Percentiles rank a stretch among this genome's conserved stretches.
These are phyloP conservation scores for Xiphias gladius DNA, from an alignment of 2,113 vertebrate genomes.

Conservation along the genomic window DNA sequence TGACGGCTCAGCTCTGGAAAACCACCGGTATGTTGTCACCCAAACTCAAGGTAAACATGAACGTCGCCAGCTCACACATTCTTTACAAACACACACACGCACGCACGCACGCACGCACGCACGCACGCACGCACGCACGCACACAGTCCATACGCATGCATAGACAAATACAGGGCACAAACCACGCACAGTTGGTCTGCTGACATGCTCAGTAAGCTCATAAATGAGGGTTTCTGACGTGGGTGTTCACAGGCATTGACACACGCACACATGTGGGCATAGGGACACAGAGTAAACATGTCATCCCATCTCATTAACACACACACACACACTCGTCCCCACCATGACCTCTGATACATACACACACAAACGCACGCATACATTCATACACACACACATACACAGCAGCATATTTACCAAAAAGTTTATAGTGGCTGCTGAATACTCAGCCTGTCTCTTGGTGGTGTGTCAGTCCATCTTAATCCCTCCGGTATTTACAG, in stretches of 20 bases:
- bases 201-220: conserved; percentile 14
- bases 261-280: neutral
- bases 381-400: neutral
- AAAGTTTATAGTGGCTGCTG: conserved; percentile 29
- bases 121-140: conserved; percentile 7
- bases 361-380: conserved; percentile 3
- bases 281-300: conserved; percentile 53
- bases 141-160: conserved; percentile 8
- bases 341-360: conserved; percentile 22
- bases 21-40: conserved; percentile 54
- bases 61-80: conserved; percentile 8
- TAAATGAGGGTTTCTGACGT: conserved; percentile 33
- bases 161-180: conserved; percentile 21
- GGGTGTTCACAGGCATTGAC: neutral
- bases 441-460: conserved; percentile 31
- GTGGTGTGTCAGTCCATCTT: conserved; percentile 37
- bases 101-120: conserved; percentile 9
- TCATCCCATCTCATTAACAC: conserved; percentile 32
- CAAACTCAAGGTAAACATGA: conserved; percentile 62
- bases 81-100: neutral
- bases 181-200: conserved; percentile 4
- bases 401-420: conserved; percentile 17
- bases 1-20: conserved; percentile 28
- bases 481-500: conserved; percentile 50
- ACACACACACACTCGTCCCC: conserved; percentile 25